Evolutionary conservation across 2,797 vertebrate species (phyloP), one percentile per base, ranked within the genome.

Genomic region (Okamejei kenojei): DNA sequence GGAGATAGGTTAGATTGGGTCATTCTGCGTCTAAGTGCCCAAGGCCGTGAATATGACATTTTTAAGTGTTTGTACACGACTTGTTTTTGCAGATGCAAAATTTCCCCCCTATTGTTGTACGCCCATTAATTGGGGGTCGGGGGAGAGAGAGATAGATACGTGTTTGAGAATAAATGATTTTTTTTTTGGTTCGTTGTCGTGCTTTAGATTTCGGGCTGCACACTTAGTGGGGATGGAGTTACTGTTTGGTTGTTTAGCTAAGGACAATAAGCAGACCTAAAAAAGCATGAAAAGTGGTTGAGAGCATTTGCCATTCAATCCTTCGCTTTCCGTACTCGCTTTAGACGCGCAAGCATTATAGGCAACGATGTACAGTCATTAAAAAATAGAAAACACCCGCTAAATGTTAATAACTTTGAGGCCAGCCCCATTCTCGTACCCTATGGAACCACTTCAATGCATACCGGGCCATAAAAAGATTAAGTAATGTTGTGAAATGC

Each of bases 401-500:
- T 32, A 88, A 65, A 68, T 68, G 32, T 63, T 35, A 61, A 65
- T 68, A 6, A 19, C 61, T 35, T 35, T 86, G 29, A 29, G 26
- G 29, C 29, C 58, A 1, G 13, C 17, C 5, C 65, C 65, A 68
- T 63, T 65, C 54, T 21, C n/a, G 2, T n/a, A 88, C 15, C 17
- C 7, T 19, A 15, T 19, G 38, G 21, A 35, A 45, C 38, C 32
- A 90, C 32, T 91, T 19, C 9, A 19, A 71, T 9, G 74, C 3
- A 74, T 35, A 91, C 73, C 76, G 38, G 38, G 38, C 7, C 35
- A 23, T 35, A 92, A 38, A 92, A 91, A 92, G 90, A 29, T 92
- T 54, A 54, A 10, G 7, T 92, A 74, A 74, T 92, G 90, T 92
- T 92, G 71, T 92, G 90, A 92, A 92, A 92, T 92, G 84, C 19